phyloP scores from a whole-genome alignment of 1,140 invertebrate species.

The Sminthurides bifidus region DNA sequence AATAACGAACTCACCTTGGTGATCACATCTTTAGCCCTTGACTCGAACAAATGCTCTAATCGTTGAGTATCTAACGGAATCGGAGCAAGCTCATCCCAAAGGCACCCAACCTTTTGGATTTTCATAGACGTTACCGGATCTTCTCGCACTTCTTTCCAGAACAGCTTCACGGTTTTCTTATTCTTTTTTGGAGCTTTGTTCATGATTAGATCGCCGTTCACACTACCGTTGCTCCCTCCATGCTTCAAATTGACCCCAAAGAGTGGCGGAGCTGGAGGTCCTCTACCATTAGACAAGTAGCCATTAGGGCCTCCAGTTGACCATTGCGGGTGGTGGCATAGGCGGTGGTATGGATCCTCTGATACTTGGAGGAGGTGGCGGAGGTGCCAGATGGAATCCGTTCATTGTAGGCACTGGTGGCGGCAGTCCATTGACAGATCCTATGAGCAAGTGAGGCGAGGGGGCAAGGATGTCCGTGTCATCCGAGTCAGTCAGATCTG shows the following conservation, averaged over 20 bases:
- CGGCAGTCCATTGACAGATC: conserved; percentile 28
- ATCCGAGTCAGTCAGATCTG: conserved; percentile 51
- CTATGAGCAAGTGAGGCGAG: conserved; percentile 17
- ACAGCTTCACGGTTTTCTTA: conserved; percentile 98
- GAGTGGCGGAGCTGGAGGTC: conserved; percentile 37
- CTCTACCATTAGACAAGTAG: conserved; percentile 35
- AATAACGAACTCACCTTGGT: conserved; percentile 61
- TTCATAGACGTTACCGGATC: conserved; percentile 61
- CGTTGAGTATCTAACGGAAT: conserved; percentile 82
- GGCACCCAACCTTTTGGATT: conserved; percentile 58
- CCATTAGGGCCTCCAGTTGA: conserved; percentile 39
- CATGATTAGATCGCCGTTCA: conserved; percentile 22
- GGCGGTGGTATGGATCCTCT: conserved; percentile 32
- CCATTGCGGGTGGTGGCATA: conserved; percentile 39
- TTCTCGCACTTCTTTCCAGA: conserved; percentile 91
- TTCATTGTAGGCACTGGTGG: conserved; percentile 31
- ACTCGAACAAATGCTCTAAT: conserved; percentile 94
- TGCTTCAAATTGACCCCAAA: conserved; percentile 38
- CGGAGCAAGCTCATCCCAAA: conserved; percentile 86
- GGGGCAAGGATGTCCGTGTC: conserved; percentile 31
- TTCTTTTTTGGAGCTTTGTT: conserved; percentile 53
- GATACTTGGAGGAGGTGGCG: conserved; percentile 36
- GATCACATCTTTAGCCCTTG: conserved; percentile 86
- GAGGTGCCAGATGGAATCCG: conserved; percentile 39
- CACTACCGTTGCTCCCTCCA: conserved; percentile 38